Percentiles rank a stretch among this genome's conserved stretches.
Evolutionary conservation across 2,888 invertebrate species (phyloP).

Genomic region (Amphimallon solstitiale): DNA sequence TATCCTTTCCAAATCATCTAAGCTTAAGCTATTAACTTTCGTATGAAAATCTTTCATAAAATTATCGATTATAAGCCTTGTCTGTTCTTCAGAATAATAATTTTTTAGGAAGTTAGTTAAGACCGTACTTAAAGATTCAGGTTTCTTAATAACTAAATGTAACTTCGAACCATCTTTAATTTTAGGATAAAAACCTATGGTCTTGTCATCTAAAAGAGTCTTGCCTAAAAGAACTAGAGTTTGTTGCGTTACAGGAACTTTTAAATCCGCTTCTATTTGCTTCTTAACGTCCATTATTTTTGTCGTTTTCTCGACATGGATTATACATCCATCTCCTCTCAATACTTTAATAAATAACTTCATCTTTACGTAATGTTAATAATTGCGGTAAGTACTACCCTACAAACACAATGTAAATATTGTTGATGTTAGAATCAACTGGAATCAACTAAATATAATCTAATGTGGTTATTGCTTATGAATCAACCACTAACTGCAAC

Average conservation of each 20-base stretch:
- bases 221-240: conserved; percentile 78
- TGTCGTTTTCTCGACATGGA: conserved; percentile 71
- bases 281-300: conserved; percentile 76
- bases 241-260: conserved; percentile 76
- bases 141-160: conserved; percentile 76
- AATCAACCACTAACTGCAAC: no score
- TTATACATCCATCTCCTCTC: conserved; percentile 75
- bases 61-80: conserved; percentile 69
- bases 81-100: conserved; percentile 72
- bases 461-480: no score
- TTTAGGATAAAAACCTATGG: conserved; percentile 74
- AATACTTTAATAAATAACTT: conserved; percentile 78
- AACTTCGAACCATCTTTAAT: conserved; percentile 81
- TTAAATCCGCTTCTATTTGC: conserved; percentile 70
- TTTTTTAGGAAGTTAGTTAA: conserved; percentile 70
- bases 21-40: conserved; percentile 60
- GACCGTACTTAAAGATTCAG: conserved; percentile 70
- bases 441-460: no score
- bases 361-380: no score
- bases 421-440: no score
- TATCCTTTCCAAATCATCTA: conserved; percentile 62
- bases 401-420: no score
- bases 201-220: conserved; percentile 77
- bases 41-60: conserved; percentile 65
- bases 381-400: no score